A percentile compares a stretch with the other conserved stretches of the same genome.
phyloP scores from a whole-genome alignment of 2,113 vertebrate genomes.

The Terrapene triunguis region DNA sequence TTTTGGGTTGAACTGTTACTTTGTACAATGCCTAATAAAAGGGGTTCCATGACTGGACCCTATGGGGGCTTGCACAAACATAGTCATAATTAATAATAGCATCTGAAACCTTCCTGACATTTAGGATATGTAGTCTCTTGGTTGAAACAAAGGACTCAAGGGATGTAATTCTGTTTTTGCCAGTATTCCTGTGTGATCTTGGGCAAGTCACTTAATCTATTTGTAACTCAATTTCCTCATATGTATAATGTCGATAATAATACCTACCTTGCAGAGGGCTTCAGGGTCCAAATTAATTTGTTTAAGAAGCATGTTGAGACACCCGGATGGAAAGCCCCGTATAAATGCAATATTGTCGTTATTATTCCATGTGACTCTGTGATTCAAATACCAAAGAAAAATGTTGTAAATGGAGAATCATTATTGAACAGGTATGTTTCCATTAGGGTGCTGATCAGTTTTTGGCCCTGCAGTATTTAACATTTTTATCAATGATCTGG shows the following conservation, averaged over 20 bases:
- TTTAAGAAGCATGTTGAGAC: slow-evolving; percentile 40
- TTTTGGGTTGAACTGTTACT: background rate
- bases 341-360: slow-evolving; percentile 54
- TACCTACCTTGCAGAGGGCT: slow-evolving; percentile 56
- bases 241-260: background rate
- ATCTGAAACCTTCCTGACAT: background rate
- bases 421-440: too few species aligned
- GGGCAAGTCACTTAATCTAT: background rate
- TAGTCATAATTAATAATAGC: background rate
- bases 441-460: too few species aligned
- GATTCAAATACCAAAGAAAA: slow-evolving; percentile 58
- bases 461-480: too few species aligned
- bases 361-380: slow-evolving; percentile 30
- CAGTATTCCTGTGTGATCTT: too few species aligned
- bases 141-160: too few species aligned
- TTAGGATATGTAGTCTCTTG: too few species aligned
- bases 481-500: too few species aligned
- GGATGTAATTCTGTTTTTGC: too few species aligned
- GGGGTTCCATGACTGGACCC: background rate
- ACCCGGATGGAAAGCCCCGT: slow-evolving; percentile 41
- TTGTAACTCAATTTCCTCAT: background rate
- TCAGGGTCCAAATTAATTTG: slow-evolving; percentile 52
- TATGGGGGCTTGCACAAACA: background rate
- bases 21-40: background rate
- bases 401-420: background rate